Base-by-base conservation (phyloP, 2,797 vertebrate genomes). In the Argya squamiceps region DNA sequence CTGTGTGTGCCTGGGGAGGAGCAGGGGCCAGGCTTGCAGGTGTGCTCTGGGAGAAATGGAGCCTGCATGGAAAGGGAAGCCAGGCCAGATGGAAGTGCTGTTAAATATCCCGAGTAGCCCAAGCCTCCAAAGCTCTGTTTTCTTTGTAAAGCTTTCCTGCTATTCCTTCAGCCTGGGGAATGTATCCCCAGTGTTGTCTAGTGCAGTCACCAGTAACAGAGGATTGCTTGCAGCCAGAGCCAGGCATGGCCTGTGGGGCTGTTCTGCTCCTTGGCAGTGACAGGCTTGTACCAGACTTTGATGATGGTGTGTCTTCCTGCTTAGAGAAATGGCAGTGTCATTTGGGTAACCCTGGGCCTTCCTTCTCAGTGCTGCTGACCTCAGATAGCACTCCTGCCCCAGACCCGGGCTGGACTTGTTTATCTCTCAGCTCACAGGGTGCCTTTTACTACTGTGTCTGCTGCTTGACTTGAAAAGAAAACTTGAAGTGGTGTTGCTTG, bases 381-480 rank as follows among this genome's bases (percentile, higher is more conserved):
- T 88, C 58, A 27, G 55, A 68, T 32, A 55, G 62, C 43, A 15
- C 24, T 71, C 0, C 1, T 55, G 43, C 62, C 52, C 49, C 58
- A 62, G 17, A 47, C 29, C 62, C 20, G 23, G 30, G 5, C 82
- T 92, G 65, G 50, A 18, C 88, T 71, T 63, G 46, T 88, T 93
- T 92, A 68, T 94, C 87, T 68, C 83, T 46, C 2, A 21, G 65
- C 68, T 89, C 18, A 2, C 76, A 30, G 89, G 59, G 69, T 59
- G 89, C 69, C 32, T 63, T 92, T 91, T 88, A 47, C 82, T 93
- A 22, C 68, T 21, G 65, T 26, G 82, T 56, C 91, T 91, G 91
- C 89, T 93, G 84, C 84, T 93, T 65, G 69, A 80, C 91, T 90
- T 65, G 27, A 58, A 88, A 90, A 83, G 65, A 79, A 80, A 88